Conservation (phyloP, 2,113 vertebrate species). For the Heterotis niloticus region DNA sequence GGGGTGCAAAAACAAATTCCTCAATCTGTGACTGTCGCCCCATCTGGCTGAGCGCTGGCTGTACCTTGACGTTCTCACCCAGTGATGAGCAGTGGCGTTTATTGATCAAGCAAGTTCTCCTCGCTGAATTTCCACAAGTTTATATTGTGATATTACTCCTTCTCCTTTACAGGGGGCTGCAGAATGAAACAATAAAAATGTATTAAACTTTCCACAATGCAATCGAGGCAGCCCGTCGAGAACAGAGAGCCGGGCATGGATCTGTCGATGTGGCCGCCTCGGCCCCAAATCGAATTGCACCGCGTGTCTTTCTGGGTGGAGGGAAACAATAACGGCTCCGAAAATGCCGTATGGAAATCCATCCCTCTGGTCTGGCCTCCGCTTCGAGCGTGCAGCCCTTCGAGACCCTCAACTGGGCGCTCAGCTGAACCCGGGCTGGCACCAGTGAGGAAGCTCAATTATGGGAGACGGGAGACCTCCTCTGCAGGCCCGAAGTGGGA, state of each 20-base stretch:
- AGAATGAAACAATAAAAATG: conserved; percentile 23
- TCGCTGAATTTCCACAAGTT: not conserved
- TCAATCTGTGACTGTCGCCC: not conserved
- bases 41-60: not conserved
- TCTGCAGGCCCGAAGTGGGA: not conserved
- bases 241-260: not conserved
- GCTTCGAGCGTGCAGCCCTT: not conserved
- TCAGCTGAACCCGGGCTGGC: not conserved
- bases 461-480: conserved; percentile 9
- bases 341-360: conserved; percentile 11
- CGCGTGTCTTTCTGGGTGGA: not conserved
- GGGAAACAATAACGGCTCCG: not conserved
- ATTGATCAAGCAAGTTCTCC: not conserved
- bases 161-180: not conserved
- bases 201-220: not conserved
- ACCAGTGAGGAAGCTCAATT: conserved; percentile 23
- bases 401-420: not conserved
- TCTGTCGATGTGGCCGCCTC: not conserved
- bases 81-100: not conserved
- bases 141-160: not conserved
- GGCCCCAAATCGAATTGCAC: conserved; percentile 12
- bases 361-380: not conserved
- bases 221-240: not conserved
- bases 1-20: not conserved
- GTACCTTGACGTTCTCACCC: not conserved